Evolutionary conservation across 2,113 vertebrate genomes (phyloP), one percentile per base, ranked within the genome.

Genomic region (Nematolebias whitei): DNA sequence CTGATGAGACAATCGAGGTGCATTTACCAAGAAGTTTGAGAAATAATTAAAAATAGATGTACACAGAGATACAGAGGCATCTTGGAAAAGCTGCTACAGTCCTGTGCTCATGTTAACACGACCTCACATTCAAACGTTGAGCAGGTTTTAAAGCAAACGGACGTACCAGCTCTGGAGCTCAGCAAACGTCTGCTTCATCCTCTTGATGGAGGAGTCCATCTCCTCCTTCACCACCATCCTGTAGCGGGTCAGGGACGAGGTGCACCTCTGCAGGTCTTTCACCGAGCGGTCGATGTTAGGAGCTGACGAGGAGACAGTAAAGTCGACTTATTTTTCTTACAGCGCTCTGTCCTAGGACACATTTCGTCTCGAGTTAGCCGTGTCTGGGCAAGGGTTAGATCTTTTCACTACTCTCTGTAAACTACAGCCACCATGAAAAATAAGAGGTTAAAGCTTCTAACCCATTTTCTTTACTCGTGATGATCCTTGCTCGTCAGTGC

Each of bases 221-320:
- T 98, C 97, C 39, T 98, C 96, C 84, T 96, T 97, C 61, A 99
- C 94, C 78, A 98, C 92, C 22, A 95, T 93, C 63, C 95, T 93
- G 88, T 99, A 98, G n/a, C 97, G 94, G 0, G 95, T 95, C 77
- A 99, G 91, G 0, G 97, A 99, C 1, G 94, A 96, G 0, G 94
- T 95, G 78, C 97, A 99, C 47, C 96, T 91, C 86, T 99, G 97
- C 52, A 99, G 93, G 88, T 99, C 97, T 88, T 99, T 99, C 83
- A 98, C 93, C 0, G 97, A 99, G 65, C 96, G 97, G 73, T 99
- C 96, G 2, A 98, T 96, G 71, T 93, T 99, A 18, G 96, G 85
- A 72, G 95, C 97, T 98, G 84, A 62, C 43, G 92, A 83, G 63
- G 86, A 92, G 63, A 71, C 19, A 38, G 41, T 8, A 23, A 8